Evolutionary conservation across 2,888 invertebrate species (phyloP).

Genomic region (Linyphia triangularis): DNA sequence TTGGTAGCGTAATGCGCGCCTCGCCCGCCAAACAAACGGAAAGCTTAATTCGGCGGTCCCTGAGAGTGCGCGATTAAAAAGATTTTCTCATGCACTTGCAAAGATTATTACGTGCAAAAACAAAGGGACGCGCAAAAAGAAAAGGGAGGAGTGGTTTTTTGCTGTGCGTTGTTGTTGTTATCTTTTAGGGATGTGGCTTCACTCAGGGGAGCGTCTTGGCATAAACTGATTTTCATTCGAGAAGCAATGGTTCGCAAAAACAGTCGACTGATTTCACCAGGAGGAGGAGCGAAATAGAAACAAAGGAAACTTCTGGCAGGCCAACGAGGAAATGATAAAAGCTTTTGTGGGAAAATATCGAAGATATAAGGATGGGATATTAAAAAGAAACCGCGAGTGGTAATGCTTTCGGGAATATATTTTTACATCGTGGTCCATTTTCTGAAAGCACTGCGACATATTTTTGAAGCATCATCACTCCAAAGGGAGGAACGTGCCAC

Average conservation of each 20-base stretch:
- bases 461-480: not conserved
- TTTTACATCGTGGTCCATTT: conserved; percentile 20
- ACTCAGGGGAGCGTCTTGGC: conserved; percentile 44
- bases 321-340: conserved; percentile 56
- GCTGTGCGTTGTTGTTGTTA: not conserved
- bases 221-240: conserved; percentile 73
- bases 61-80: conserved; percentile 71
- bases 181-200: not conserved
- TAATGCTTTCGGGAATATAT: conserved; percentile 37
- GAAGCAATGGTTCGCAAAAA: conserved; percentile 55
- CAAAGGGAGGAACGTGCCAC: not conserved
- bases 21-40: conserved; percentile 57
- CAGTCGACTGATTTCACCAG: not conserved
- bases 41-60: conserved; percentile 51
- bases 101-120: conserved; percentile 72
- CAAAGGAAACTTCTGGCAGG: conserved; percentile 7
- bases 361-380: conserved; percentile 15
- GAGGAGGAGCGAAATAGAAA: not conserved
- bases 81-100: conserved; percentile 65
- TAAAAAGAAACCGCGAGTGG: conserved; percentile 37
- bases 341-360: conserved; percentile 46
- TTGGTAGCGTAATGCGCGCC: conserved; percentile 50
- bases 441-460: not conserved
- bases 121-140: not conserved
- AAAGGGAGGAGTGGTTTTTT: conserved; percentile 14